Evolutionary conservation across 2,797 vertebrate genomes (phyloP).

Genomic region (Mionectes olivaceus): DNA sequence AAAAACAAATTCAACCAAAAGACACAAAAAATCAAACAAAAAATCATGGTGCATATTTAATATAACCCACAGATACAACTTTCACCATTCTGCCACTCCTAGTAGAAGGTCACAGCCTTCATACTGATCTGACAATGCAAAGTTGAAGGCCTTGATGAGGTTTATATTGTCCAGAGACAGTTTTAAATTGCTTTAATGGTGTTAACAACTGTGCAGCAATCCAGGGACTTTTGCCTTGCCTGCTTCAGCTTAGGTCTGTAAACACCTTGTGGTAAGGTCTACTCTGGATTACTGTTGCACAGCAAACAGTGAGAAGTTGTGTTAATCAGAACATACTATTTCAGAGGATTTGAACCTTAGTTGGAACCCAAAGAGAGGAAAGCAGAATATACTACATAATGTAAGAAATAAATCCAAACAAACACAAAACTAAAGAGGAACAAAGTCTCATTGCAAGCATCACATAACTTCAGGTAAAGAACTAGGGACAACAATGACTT

Average conservation of each 20-base stretch:
- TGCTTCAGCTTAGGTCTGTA: background rate
- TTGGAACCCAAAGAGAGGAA: background rate
- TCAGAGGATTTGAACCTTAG: background rate
- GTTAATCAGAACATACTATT: background rate
- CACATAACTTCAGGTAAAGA: rapidly evolving
- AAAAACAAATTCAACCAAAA: background rate
- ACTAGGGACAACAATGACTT: background rate
- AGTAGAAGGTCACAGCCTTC: background rate
- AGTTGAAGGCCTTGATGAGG: background rate
- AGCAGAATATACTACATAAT: background rate
- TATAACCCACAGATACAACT: background rate
- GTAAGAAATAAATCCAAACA: background rate
- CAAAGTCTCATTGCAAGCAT: background rate
- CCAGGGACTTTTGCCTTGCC: background rate
- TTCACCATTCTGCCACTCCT: background rate
- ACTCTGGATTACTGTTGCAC: background rate
- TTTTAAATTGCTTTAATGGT: background rate
- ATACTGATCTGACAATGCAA: background rate
- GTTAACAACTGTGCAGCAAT: background rate
- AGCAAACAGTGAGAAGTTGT: background rate
- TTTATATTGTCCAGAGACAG: background rate
- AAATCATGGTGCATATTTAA: background rate
- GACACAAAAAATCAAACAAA: background rate
- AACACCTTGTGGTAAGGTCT: background rate
- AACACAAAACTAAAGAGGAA: background rate